Evolutionary conservation across 2,797 vertebrate species (phyloP), one percentile per base, ranked within the genome.

Genomic region (Acanthopagrus latus): DNA sequence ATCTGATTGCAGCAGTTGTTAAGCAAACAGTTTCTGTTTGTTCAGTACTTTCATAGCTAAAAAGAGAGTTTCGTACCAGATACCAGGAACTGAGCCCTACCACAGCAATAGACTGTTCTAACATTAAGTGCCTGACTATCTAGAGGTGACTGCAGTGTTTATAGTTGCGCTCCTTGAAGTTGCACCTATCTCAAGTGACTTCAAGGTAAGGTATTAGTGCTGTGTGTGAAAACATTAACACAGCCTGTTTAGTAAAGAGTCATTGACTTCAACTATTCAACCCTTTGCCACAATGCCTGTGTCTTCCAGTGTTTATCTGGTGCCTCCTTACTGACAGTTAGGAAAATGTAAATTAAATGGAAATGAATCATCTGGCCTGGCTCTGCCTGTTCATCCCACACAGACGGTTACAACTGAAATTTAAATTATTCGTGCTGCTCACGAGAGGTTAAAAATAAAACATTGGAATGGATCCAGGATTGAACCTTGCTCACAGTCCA

Each of bases 111-210:
- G 23, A 41, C 11, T 51, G 27, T 59, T 63, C 12, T 33, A 63
- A 64, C 54, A 18, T n/a, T 4, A 56, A 20, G 7, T 71, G 23
- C 52, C 46, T 18, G 21, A 52, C 47, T 23, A 21, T 56, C 10
- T 69, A 65, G n/a, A 71, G 64, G 58, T 59, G 38, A 77, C 33
- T 75, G 41, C 23, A 59, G n/a, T 64, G 74, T 80, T 87, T 66
- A 10, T 57, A 54, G 21, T 75, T 46, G 33, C 64, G 75, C 18
- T 66, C 21, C 27, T 43, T 76, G 58, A 64, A 50, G 16, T 38
- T 64, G 11, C 17, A 13, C 11, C 13, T 29, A 17, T 9, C 43
- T 38, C 23, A 7, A 52, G 16, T 47, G 7, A 47, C 41, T 25
- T 48, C 0, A 55, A 17, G 3, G 0, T 38, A 78, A 72, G 29